These are phyloP conservation scores for Sisyra nigra DNA, from an alignment of 2,888 invertebrate species.

Conservation along the genomic window DNA sequence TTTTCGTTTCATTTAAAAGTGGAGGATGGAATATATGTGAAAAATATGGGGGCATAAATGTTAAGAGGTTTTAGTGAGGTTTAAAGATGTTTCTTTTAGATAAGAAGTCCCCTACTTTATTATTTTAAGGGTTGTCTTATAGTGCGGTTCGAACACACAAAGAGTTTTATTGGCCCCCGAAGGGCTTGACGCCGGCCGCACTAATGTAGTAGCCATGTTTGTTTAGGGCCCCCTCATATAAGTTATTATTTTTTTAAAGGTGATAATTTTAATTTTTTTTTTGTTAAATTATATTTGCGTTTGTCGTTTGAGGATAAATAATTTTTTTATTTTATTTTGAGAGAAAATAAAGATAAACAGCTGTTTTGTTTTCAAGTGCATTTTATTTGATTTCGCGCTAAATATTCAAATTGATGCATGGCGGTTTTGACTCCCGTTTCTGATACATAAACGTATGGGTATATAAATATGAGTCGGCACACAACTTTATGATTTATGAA, in stretches of 20 bases:
- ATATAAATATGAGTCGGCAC: no score
- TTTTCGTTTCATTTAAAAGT: not conserved
- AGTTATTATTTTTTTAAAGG: not conserved
- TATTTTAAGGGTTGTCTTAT: slow-evolving; percentile 4
- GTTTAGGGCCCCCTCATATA: slow-evolving; percentile 12
- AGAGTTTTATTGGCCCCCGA: slow-evolving; percentile 4
- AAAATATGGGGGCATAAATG: not conserved
- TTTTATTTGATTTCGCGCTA: no score
- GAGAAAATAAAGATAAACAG: no score
- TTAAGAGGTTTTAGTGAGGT: not conserved
- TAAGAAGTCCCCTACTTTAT: slow-evolving; percentile 1
- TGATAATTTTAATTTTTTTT: not conserved
- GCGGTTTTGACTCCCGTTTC: no score
- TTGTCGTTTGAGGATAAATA: no score
- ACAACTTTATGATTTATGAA: no score
- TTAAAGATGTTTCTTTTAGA: not conserved
- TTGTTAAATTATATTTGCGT: no score
- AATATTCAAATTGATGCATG: no score
- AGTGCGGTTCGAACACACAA: not conserved
- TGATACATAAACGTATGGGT: no score
- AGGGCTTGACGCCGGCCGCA: slow-evolving; percentile 14
- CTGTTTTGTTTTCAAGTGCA: no score
- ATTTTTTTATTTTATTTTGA: no score
- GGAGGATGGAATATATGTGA: not conserved
- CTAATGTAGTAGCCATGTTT: slow-evolving; percentile 24